These are phyloP conservation scores for Enteromius afrohamiltoni DNA, from an alignment of 2,797 vertebrate genomes.

Conservation along the genomic window DNA sequence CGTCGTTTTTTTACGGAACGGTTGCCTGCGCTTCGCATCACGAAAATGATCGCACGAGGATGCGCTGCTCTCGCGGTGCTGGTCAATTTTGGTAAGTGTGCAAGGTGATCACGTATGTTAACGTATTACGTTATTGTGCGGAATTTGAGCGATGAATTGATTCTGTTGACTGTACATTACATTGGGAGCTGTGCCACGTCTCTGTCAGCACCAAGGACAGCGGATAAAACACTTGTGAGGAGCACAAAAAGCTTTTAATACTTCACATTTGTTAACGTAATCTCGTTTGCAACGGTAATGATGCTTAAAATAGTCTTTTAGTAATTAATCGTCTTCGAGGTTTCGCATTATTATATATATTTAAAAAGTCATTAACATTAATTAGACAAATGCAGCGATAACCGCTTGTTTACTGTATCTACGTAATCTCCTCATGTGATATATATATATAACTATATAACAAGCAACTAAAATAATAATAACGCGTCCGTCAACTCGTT, in stretches of 20 bases:
- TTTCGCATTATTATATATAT: not conserved
- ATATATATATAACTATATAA: no score
- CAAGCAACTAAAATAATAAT: not conserved
- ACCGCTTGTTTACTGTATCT: not conserved
- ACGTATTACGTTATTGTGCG: not conserved
- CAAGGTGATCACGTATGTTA: not conserved
- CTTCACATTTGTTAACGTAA: not conserved
- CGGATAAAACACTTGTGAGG: slow-evolving; percentile 35
- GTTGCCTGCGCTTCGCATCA: slow-evolving; percentile 52
- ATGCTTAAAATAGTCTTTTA: not conserved
- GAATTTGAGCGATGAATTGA: slow-evolving; percentile 11
- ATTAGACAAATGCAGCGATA: not conserved
- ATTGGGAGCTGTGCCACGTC: not conserved
- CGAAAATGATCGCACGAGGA: slow-evolving; percentile 73
- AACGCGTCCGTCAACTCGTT: not conserved
- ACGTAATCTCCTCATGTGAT: not conserved
- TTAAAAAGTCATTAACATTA: not conserved
- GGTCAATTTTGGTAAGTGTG: slow-evolving; percentile 75
- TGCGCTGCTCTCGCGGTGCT: slow-evolving; percentile 67
- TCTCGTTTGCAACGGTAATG: not conserved
- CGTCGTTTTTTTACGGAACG: slow-evolving; percentile 59
- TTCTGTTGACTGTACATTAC: not conserved
- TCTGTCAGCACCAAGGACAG: slow-evolving; percentile 79
- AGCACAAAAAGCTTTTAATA: not conserved
- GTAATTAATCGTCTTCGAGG: not conserved